Evolutionary conservation across 37 sponge, comb jelly and placozoan genomes (phyloP), one percentile per base, ranked within the genome.

Genomic region (Hexactinellida sp.): DNA sequence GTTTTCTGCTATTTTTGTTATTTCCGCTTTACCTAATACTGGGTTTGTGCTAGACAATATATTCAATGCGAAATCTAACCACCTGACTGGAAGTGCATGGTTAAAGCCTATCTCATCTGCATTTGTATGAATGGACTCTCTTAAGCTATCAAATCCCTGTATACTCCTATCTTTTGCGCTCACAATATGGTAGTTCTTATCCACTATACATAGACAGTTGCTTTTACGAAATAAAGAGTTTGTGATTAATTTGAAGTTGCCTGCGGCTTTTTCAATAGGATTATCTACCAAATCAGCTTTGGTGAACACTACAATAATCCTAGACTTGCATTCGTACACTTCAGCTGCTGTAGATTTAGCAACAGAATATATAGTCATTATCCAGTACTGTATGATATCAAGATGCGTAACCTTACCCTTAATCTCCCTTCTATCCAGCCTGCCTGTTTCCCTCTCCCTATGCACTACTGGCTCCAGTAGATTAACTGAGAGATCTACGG

Each of bases 1-100:
- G 32, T 63, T 3, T 7, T n/a, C 30, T 7, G 76, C 25, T 10
- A 63, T 63, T 63, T 63, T 63, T n/a, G 76, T 63, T 23, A 63
- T 63, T 7, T 63, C 76, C 25, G 76, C 76, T n/a, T 63, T 63
- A 28, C 76, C 76, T 63, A 63, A 7, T 7, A 63, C 76, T 21
- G 76, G 76, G 13, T 63, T 63, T 63, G 21, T 3, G 5, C 30
- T 63, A 32, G 76, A 63, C 32, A 63, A 23, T 32, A 63, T 63
- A 63, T n/a, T 25, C 76, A 63, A 63, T 32, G 76, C 76, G 76
- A 63, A 63, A 63, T 63, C 76, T 63, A 63, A 63, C 76, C 76
- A 63, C 25, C 76, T 23, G 5, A 63, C 76, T 25, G 76, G 76
- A 21, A 63, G 13, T n/a, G 76, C 76, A n/a, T 63, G 76, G 30